Conservation (phyloP, 2,888 invertebrate species). For the Plemyria rubiginata region DNA sequence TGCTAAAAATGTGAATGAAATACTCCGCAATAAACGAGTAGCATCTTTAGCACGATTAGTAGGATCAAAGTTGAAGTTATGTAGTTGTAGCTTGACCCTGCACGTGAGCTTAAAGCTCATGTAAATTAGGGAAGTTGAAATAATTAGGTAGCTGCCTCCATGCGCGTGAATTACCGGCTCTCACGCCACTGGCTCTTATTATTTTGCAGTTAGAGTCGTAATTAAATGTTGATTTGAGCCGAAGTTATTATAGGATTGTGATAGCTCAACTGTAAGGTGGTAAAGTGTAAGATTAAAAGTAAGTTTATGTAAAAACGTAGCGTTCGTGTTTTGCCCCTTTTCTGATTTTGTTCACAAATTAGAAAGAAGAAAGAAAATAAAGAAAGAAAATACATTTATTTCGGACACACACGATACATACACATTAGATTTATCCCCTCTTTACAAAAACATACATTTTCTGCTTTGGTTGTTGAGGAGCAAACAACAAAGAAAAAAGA, state of each 20-base stretch:
- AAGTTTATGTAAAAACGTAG: slow-evolving; percentile 6
- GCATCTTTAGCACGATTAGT: too few relatives aligned
- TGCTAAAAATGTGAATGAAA: too few relatives aligned
- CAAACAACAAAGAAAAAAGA: too few relatives aligned
- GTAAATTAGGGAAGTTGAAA: slow-evolving; percentile 65
- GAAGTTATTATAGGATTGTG: slow-evolving; percentile 61
- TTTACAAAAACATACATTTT: too few relatives aligned
- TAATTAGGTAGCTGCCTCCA: slow-evolving; percentile 66
- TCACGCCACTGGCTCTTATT: slow-evolving; percentile 77
- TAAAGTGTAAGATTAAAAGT: slow-evolving; percentile 39
- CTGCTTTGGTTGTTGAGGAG: too few relatives aligned
- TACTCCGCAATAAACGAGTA: too few relatives aligned
- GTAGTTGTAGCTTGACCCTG: slow-evolving; percentile 25
- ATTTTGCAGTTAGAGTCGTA: slow-evolving; percentile 75
- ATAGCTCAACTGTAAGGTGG: slow-evolving; percentile 42
- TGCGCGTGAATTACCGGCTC: slow-evolving; percentile 68
- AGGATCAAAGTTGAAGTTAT: background rate
- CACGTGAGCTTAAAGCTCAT: slow-evolving; percentile 60
- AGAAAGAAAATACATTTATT: too few relatives aligned
- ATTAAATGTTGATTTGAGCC: slow-evolving; percentile 70
- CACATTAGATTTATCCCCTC: too few relatives aligned
- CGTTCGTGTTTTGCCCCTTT: too few relatives aligned
- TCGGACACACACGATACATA: too few relatives aligned
- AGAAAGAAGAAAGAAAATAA: too few relatives aligned
- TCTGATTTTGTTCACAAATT: too few relatives aligned